These are phyloP conservation scores for Pyrrhia umbra DNA, from an alignment of 2,888 invertebrate species.

Conservation along the genomic window DNA sequence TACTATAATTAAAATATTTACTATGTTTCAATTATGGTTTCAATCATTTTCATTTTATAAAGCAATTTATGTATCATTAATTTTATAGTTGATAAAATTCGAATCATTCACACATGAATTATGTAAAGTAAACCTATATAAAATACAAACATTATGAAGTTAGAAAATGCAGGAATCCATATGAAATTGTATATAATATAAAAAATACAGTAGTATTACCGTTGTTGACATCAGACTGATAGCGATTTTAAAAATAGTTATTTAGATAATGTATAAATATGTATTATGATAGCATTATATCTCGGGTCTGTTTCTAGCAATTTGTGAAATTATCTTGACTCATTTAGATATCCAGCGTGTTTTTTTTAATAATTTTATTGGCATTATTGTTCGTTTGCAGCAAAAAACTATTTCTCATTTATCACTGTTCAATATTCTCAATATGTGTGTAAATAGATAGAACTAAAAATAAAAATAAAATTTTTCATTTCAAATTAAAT, in stretches of 20 bases:
- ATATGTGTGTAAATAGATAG: neutral
- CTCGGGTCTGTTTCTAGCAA: constrained; percentile 45
- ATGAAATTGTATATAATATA: constrained; percentile 55
- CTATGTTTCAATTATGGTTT: neutral
- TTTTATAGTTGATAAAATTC: too few species aligned
- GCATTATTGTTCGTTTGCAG: constrained; percentile 10
- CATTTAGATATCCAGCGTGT: constrained; percentile 30
- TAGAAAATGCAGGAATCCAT: constrained; percentile 13
- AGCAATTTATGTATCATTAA: neutral
- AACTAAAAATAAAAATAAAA: neutral
- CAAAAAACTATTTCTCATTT: neutral
- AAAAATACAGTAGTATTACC: constrained; percentile 66
- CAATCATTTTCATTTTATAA: neutral
- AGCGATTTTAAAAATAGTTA: constrained; percentile 72
- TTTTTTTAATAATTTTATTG: constrained; percentile 30
- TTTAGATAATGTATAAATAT: constrained; percentile 54
- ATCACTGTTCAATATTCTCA: too few species aligned
- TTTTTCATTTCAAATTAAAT: neutral
- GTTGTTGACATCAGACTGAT: constrained; percentile 87
- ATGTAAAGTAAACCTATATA: too few species aligned
- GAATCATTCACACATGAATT: too few species aligned
- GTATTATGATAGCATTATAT: constrained; percentile 17
- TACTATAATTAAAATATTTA: neutral
- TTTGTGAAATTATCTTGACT: constrained; percentile 32
- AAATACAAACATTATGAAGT: neutral